A percentile compares a stretch with the other conserved stretches of the same genome.
phyloP scores from a whole-genome alignment of 2,113 vertebrate species.

The Mesitornis unicolor region DNA sequence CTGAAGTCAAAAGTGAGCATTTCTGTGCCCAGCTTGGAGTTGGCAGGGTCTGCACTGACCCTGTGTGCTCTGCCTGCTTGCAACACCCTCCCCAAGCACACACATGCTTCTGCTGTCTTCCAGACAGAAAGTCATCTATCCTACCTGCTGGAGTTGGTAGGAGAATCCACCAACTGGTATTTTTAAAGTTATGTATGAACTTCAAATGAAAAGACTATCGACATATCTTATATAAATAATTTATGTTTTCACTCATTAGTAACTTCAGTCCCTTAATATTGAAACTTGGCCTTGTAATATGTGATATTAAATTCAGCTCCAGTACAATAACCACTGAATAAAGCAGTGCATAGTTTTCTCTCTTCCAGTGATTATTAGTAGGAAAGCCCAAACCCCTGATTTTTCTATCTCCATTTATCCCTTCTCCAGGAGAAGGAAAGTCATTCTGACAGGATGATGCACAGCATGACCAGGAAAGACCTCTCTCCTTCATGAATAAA shows the following conservation, averaged over 20 bases:
- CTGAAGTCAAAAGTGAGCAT: not conserved
- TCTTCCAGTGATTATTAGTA: conserved; percentile 45
- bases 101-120: not conserved
- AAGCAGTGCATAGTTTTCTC: conserved; percentile 10
- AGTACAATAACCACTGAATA: conserved; percentile 42
- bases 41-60: not conserved
- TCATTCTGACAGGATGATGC: conserved; percentile 78
- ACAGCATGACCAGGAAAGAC: conserved; percentile 71
- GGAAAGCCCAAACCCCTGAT: conserved; percentile 29
- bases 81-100: not conserved
- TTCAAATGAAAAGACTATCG: not conserved
- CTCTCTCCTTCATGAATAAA: conserved; percentile 81
- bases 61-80: not conserved
- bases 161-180: not conserved
- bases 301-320: conserved; percentile 13
- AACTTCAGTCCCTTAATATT: conserved; percentile 1
- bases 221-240: conserved; percentile 47
- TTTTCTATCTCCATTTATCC: conserved; percentile 64
- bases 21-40: not conserved
- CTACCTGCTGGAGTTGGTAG: not conserved
- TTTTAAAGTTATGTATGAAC: conserved; percentile 25
- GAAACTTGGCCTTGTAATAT: conserved; percentile 41
- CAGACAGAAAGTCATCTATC: not conserved
- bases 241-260: conserved; percentile 12
- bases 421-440: conserved; percentile 70